Evolutionary conservation across 2,797 vertebrate genomes (phyloP).

Genomic region (Sebastes minor): DNA sequence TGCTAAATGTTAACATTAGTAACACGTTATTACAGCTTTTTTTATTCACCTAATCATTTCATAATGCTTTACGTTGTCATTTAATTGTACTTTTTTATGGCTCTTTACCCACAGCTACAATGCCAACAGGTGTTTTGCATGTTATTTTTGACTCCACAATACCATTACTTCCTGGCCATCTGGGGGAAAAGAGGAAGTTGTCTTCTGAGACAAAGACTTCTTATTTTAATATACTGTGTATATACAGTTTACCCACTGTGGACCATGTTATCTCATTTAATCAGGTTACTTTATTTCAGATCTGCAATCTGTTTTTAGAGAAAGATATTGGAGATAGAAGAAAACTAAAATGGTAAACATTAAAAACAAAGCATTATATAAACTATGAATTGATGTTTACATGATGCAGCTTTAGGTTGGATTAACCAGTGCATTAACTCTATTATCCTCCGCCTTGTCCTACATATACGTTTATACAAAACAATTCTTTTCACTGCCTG

Average conservation of each 20-base stretch:
- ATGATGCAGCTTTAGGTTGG: background rate
- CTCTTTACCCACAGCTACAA: constrained; percentile 7
- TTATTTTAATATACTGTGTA: background rate
- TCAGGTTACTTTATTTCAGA: background rate
- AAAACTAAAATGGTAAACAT: background rate
- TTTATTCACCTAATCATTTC: background rate
- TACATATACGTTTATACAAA: background rate
- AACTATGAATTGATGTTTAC: background rate
- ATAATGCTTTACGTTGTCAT: background rate
- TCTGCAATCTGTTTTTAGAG: background rate
- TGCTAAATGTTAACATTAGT: background rate
- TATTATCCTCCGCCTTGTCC: background rate
- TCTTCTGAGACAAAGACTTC: constrained; percentile 37
- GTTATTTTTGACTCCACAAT: constrained; percentile 65
- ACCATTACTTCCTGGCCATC: constrained; percentile 80
- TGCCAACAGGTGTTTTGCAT: constrained; percentile 67
- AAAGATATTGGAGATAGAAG: background rate
- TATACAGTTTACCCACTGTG: too few relatives aligned
- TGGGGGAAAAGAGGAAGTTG: constrained; percentile 84
- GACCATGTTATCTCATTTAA: background rate
- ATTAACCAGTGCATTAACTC: background rate
- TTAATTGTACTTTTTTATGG: background rate
- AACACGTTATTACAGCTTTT: background rate
- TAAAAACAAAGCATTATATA: background rate
- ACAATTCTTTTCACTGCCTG: background rate